Base-by-base conservation (phyloP, 2,113 vertebrate genomes). In the Mesocricetus auratus region DNA sequence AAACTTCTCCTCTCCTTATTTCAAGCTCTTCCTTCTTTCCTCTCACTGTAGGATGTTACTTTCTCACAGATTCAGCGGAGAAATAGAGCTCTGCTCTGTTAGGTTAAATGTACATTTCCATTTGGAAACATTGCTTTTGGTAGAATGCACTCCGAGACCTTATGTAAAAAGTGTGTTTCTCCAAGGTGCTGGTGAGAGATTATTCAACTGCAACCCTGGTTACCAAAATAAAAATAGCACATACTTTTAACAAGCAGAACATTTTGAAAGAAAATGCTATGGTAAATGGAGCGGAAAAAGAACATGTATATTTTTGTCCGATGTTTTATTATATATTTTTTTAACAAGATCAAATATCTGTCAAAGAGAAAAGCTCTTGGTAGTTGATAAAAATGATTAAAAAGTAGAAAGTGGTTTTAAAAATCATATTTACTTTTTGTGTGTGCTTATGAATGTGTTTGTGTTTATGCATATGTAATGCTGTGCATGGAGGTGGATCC, bases 101-200 rank as follows among this genome's bases (percentile, higher is more conserved):
- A 66, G 62, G 56, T 74, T 60, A 83, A 73, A 68, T 78, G 47
- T 82, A n/a, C 26, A 91, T 95, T 96, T 95, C 73, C 68, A 60
- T 31, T 53, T 94, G 75, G 87, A 96, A 96, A 90, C 3, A 42
- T 82, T 88, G 58, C 60, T 68, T 88, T 87, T 60, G 66, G 69
- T 79, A 94, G 93, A 93, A 93, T 89, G 86, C 82, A 56, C 3
- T 58, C 60, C 78, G 92, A 39, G 86, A 39, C 91, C 94, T 97
- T 73, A 90, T 45, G 64, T 73, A 56, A 89, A 96, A 97, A 97
- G 69, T n/a, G 95, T 88, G 31, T 68, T 95, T 94, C 71, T 96
- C 60, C 47, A 62, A 93, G 78, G 39, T 69, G 73, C 78, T 92
- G 50, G 13, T 78, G 47, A 90, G 78, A 45, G 47, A 26, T 94